phyloP scores from a whole-genome alignment of 2,888 invertebrate species.

The Drosophila melanosoma region DNA sequence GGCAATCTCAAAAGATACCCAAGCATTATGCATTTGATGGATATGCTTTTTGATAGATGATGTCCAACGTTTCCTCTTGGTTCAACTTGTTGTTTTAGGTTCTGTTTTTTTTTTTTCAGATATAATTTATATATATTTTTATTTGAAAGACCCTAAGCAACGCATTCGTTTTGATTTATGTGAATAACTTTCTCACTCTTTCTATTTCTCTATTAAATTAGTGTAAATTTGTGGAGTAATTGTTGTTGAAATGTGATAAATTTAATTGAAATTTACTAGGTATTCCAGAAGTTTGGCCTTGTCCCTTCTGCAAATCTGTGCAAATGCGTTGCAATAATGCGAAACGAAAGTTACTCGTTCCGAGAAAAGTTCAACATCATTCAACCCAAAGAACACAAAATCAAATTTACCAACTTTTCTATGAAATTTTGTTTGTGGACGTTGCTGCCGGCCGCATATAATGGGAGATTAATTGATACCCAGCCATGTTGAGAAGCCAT shows the following conservation, averaged over 20 bases:
- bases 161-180: conserved; percentile 6
- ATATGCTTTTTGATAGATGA: conserved; percentile 35
- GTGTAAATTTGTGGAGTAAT: background rate
- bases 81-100: conserved; percentile 33
- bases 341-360: conserved; percentile 45
- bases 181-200: background rate
- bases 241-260: background rate
- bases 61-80: background rate
- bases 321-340: conserved; percentile 28
- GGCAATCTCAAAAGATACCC: conserved; percentile 33
- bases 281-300: conserved; percentile 1
- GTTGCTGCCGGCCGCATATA: conserved; percentile 62
- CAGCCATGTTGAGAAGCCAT: conserved; percentile 58
- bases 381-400: conserved; percentile 17
- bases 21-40: conserved; percentile 33
- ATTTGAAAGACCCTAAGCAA: conserved; percentile 1
- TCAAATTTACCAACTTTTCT: conserved; percentile 51
- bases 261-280: background rate
- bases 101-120: background rate
- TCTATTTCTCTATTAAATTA: background rate
- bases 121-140: conserved; percentile 5
- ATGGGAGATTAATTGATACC: conserved; percentile 72
- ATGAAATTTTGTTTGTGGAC: conserved; percentile 60
- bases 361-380: conserved; percentile 46
- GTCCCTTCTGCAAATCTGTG: conserved; percentile 1